Conservation (phyloP, 2,113 vertebrate genomes). For the Lucifuga dentata region DNA sequence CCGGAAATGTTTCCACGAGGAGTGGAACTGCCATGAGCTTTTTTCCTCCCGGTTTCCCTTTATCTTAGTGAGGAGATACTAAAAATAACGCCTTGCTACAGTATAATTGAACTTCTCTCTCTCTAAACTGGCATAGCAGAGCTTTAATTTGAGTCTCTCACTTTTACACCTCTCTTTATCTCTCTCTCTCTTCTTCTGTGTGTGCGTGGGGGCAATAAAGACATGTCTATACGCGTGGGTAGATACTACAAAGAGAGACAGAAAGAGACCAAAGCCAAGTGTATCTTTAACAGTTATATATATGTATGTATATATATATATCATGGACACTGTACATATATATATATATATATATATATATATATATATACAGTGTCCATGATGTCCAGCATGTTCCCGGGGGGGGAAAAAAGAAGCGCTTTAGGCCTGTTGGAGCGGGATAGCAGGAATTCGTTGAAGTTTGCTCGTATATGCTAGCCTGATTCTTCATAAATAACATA, state of each 20-base stretch:
- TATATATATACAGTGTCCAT: too few relatives aligned
- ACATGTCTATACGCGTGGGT: constrained; percentile 63
- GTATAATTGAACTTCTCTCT: constrained; percentile 61
- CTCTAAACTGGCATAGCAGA: too few relatives aligned
- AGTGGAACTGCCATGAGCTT: constrained; percentile 2
- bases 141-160: too few relatives aligned
- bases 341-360: too few relatives aligned
- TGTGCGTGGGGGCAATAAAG: constrained; percentile 5
- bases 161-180: neutral
- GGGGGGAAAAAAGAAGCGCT: too few relatives aligned
- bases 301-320: too few relatives aligned
- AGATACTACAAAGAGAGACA: constrained; percentile 50
- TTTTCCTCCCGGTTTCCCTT: constrained; percentile 11
- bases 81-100: constrained; percentile 58
- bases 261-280: constrained; percentile 40
- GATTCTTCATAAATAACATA: too few relatives aligned
- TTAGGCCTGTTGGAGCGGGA: too few relatives aligned
- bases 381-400: too few relatives aligned
- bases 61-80: constrained; percentile 30
- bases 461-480: too few relatives aligned
- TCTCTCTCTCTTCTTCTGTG: constrained; percentile 2
- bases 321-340: too few relatives aligned
- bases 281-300: neutral
- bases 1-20: constrained; percentile 55
- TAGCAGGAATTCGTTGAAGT: too few relatives aligned